phyloP scores from a whole-genome alignment of 2,888 invertebrate species.

The Tigriopus californicus region DNA sequence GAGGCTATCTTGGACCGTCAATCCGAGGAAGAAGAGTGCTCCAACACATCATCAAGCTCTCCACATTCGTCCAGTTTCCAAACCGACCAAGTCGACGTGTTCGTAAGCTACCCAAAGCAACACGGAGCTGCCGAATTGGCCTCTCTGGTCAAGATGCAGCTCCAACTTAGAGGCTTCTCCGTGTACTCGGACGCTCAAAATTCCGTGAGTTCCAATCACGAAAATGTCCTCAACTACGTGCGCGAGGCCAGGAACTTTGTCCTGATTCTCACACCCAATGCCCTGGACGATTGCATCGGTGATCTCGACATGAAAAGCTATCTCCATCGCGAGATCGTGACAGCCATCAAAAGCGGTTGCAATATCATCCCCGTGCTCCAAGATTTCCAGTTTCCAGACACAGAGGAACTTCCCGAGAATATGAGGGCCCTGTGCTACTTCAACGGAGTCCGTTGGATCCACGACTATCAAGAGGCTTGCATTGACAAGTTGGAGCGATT shows the following conservation, averaged over 20 bases:
- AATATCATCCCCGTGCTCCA: slow-evolving; percentile 98
- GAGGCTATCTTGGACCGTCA: neutral
- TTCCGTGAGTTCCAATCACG: slow-evolving; percentile 89
- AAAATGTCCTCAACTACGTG: slow-evolving; percentile 87
- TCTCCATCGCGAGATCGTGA: slow-evolving; percentile 97
- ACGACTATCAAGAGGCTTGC: slow-evolving; percentile 38
- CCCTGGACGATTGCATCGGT: slow-evolving; percentile 76
- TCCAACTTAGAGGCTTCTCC: slow-evolving; percentile 82
- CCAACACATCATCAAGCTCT: neutral
- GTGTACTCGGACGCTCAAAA: slow-evolving; percentile 93
- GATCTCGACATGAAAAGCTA: slow-evolving; percentile 92
- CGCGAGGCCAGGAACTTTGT: slow-evolving; percentile 90
- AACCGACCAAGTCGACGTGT: neutral
- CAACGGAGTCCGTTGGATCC: slow-evolving; percentile 60
- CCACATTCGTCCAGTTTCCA: neutral
- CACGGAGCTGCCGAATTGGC: slow-evolving; percentile 3
- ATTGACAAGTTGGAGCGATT: slow-evolving; percentile 37
- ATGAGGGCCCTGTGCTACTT: slow-evolving; percentile 90
- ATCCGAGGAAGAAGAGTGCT: neutral
- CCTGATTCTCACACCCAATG: slow-evolving; percentile 80
- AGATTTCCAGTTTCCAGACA: slow-evolving; percentile 89
- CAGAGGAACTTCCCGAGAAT: slow-evolving; percentile 82
- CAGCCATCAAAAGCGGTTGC: slow-evolving; percentile 83
- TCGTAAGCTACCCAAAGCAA: neutral
- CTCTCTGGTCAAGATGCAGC: slow-evolving; percentile 70